phyloP scores from a whole-genome alignment of 2,888 invertebrate species.

The Netelia inedita region DNA sequence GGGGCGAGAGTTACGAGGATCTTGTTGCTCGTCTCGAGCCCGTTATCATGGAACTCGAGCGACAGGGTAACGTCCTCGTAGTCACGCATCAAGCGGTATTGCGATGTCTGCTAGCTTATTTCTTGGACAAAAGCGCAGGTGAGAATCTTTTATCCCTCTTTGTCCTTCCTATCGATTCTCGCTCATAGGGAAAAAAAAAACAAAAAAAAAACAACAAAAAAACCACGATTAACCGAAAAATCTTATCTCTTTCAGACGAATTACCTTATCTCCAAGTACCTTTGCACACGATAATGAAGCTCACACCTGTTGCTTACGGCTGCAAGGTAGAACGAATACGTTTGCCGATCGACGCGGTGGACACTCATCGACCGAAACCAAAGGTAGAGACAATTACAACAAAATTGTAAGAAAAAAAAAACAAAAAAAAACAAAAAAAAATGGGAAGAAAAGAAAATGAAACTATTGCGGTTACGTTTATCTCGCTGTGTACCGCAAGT shows the following conservation, averaged over 20 bases:
- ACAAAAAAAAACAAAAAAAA: slow-evolving; percentile 39
- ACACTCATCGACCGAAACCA: slow-evolving; percentile 98
- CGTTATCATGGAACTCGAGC: slow-evolving; percentile 99
- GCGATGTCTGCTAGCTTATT: slow-evolving; percentile 98
- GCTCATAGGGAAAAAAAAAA: neutral
- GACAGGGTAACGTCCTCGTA: slow-evolving; percentile 98
- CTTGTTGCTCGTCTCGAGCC: slow-evolving; percentile 98
- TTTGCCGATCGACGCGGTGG: slow-evolving; percentile 96
- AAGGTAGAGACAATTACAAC: slow-evolving; percentile 86
- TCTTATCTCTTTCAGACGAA: slow-evolving; percentile 89
- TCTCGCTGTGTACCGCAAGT: slow-evolving; percentile 51
- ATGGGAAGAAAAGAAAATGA: slow-evolving; percentile 38
- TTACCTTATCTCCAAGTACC: slow-evolving; percentile 96
- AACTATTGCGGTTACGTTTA: slow-evolving; percentile 30
- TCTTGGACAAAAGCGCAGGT: slow-evolving; percentile 97
- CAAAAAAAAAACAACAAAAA: neutral
- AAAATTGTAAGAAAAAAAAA: slow-evolving; percentile 72
- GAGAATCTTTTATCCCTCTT: slow-evolving; percentile 73
- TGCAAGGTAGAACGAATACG: slow-evolving; percentile 98
- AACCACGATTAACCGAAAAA: neutral
- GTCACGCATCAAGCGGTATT: slow-evolving; percentile 99
- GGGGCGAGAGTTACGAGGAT: slow-evolving; percentile 99
- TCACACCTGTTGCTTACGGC: slow-evolving; percentile 99
- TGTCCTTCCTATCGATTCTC: slow-evolving; percentile 8
- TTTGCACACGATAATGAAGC: slow-evolving; percentile 97